Evolutionary conservation across 2,113 vertebrate species (phyloP).

Genomic region (Heteronetta atricapilla): DNA sequence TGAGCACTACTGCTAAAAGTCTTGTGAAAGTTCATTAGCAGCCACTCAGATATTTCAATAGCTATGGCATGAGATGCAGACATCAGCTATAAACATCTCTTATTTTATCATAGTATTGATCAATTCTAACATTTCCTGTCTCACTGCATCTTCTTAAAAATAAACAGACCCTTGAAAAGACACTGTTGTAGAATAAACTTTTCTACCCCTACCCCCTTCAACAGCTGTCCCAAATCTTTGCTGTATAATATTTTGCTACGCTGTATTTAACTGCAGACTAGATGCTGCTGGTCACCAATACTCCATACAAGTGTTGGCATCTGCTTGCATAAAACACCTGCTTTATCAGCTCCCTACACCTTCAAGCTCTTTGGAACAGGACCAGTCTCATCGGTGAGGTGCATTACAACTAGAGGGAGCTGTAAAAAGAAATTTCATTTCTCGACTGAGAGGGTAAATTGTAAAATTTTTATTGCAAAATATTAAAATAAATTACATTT

Average conservation of each 20-base stretch:
- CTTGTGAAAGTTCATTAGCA: not conserved
- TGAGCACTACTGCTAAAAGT: not conserved
- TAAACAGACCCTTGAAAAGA: not conserved
- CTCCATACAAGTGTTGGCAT: not conserved
- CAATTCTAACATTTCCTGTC: not conserved
- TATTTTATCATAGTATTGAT: not conserved
- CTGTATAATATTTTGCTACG: not conserved
- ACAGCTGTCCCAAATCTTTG: slow-evolving; percentile 7
- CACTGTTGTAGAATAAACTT: not conserved
- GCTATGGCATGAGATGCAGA: not conserved
- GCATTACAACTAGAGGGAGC: not conserved
- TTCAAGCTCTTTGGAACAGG: not conserved
- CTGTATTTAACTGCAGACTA: slow-evolving; percentile 3
- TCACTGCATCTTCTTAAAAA: not conserved
- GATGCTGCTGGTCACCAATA: not conserved
- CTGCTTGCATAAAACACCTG: not conserved
- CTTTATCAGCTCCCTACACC: not conserved
- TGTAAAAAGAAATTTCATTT: not conserved
- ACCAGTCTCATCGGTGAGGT: not conserved
- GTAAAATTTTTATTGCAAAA: slow-evolving; percentile 80
- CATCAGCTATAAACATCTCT: not conserved
- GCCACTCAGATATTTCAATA: not conserved
- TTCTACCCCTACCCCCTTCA: not conserved
- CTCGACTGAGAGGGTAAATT: not conserved
- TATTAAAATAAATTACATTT: slow-evolving; percentile 86